phyloP scores from a whole-genome alignment of 2,888 invertebrate species.

The Melieria crassipennis region DNA sequence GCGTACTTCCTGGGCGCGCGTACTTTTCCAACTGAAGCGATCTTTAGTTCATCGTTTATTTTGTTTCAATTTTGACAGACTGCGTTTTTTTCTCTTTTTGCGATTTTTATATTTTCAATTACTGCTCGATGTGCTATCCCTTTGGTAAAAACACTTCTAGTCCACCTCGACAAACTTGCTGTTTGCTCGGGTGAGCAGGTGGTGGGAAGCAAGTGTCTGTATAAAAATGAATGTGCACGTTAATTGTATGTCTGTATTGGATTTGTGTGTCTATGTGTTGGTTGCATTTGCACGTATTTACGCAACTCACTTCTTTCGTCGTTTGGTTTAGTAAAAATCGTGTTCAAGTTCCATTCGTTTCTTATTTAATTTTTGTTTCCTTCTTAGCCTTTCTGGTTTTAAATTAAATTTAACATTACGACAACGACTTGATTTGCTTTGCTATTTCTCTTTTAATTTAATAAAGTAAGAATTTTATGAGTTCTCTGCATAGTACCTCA shows the following conservation, averaged over 20 bases:
- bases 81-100: not conserved
- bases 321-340: slow-evolving; percentile 17
- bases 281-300: not conserved
- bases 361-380: slow-evolving; percentile 8
- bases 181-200: too few species aligned
- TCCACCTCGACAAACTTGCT: not conserved
- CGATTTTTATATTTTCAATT: not conserved
- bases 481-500: not conserved
- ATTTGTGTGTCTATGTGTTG: not conserved
- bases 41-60: not conserved
- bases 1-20: not conserved
- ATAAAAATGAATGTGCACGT: too few species aligned
- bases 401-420: slow-evolving; percentile 34
- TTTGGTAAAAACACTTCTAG: not conserved
- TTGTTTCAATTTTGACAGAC: slow-evolving; percentile 1
- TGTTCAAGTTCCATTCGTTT: slow-evolving; percentile 17
- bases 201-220: too few species aligned
- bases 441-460: slow-evolving; percentile 47
- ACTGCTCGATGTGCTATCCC: not conserved
- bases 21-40: not conserved
- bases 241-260: not conserved
- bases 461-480: slow-evolving; percentile 54
- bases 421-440: slow-evolving; percentile 24
- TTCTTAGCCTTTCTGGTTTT: slow-evolving; percentile 21
- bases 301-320: not conserved